Evolutionary conservation across 2,888 invertebrate genomes (phyloP).

Genomic region (Acrocyrtus sp.): DNA sequence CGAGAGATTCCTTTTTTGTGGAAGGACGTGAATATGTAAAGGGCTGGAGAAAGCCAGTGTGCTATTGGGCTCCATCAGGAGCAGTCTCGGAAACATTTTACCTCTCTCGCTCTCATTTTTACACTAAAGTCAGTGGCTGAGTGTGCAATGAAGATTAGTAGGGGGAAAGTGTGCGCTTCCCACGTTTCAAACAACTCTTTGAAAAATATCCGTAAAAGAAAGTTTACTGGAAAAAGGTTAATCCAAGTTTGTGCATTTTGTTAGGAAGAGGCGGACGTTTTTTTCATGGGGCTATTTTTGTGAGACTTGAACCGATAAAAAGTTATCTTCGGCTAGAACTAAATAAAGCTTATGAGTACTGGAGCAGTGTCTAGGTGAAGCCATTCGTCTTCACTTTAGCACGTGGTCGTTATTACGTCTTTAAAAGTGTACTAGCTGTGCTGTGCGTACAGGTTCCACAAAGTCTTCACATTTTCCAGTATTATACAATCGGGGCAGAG

Average conservation of each 20-base stretch:
- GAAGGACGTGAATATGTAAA: conserved; percentile 42
- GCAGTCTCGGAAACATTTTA: conserved; percentile 13
- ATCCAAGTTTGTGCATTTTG: background rate
- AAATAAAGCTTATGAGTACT: background rate
- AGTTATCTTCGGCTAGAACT: conserved; percentile 14
- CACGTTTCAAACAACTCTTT: background rate
- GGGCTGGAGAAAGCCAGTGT: conserved; percentile 43
- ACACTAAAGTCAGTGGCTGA: conserved; percentile 7
- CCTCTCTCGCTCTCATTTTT: conserved; percentile 14
- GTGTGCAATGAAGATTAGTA: conserved; percentile 1
- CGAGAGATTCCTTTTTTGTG: no score
- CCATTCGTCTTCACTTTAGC: conserved; percentile 39
- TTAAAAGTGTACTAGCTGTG: background rate
- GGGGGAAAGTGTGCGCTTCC: background rate
- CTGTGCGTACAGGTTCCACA: background rate
- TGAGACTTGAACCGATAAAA: conserved; percentile 5
- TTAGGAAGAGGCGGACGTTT: conserved; percentile 7
- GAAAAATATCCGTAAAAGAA: no score
- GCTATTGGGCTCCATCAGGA: conserved; percentile 46
- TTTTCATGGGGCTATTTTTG: conserved; percentile 8
- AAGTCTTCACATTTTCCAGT: background rate
- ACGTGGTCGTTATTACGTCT: conserved; percentile 19
- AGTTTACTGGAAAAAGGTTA: no score
- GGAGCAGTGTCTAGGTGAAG: conserved; percentile 31
- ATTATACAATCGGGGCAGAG: background rate